Conservation (phyloP, 1,140 invertebrate genomes). For the Brachionus plicatilis region DNA sequence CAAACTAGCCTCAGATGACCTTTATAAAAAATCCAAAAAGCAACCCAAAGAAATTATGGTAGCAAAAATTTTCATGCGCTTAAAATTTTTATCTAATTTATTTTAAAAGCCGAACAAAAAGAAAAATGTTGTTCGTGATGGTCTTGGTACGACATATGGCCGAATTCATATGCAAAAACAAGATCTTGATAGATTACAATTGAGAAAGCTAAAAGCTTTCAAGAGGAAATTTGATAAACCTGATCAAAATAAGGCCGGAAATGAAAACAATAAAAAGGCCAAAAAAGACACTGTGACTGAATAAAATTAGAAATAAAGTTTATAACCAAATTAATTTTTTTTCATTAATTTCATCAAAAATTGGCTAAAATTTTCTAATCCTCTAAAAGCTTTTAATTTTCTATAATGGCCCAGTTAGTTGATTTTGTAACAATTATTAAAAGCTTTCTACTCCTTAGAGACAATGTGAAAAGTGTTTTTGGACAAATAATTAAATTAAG, state of each 20-base stretch:
- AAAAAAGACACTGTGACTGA: neutral
- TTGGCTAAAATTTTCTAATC: neutral
- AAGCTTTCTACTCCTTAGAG: neutral
- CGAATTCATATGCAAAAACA: conserved; percentile 86
- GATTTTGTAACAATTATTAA: neutral
- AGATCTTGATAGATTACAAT: conserved; percentile 76
- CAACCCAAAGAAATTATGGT: conserved; percentile 76
- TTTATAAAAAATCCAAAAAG: conserved; percentile 78
- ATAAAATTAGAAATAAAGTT: neutral
- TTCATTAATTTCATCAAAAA: neutral
- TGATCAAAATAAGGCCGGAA: neutral
- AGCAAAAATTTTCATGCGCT: conserved; percentile 4
- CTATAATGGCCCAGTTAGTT: neutral
- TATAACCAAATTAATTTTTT: neutral
- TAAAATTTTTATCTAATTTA: conserved; percentile 15
- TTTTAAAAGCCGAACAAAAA: conserved; percentile 66
- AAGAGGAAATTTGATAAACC: conserved; percentile 45
- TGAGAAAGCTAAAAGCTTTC: conserved; percentile 86
- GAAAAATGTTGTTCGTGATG: conserved; percentile 83
- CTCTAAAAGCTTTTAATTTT: neutral
- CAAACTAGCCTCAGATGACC: conserved; percentile 79
- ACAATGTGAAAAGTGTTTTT: too few relatives aligned
- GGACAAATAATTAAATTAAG: too few relatives aligned
- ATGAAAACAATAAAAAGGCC: neutral
- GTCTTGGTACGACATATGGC: conserved; percentile 79